Base-by-base conservation (phyloP, 2,797 vertebrate species). In the Crypturellus tataupa region DNA sequence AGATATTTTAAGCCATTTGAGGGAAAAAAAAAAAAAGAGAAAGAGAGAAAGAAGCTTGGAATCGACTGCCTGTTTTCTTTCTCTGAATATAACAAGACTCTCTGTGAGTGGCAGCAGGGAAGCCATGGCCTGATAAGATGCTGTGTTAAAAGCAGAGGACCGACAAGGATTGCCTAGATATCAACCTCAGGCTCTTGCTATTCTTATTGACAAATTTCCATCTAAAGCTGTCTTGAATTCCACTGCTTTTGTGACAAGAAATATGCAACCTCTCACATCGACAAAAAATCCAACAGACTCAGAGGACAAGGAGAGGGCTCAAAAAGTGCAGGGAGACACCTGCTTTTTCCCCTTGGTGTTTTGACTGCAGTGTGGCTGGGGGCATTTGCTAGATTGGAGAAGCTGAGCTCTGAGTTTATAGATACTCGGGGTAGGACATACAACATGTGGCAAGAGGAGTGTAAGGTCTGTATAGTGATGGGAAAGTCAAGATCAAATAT, bases 341-440 rank as follows among this genome's bases (percentile, higher is more conserved):
- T 35, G 14, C 8, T 85, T 44, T 67, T 67, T 55, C n/a, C 23
- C 24, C 8, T 6, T 31, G 9, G 27, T 49, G 71, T 24, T 80
- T 80, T 46, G 25, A 21, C 33, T 42, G 63, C 39, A 10, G 37
- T 70, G 25, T 46, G 29, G 44, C 25, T 47, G 39, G 5, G 18
- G 40, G 7, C 18, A 7, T 55, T 49, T 72, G 18, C 53, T 65
- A 40, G 60, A n/a, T 35, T 24, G 24, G 40, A 37, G 78, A 67
- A 71, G 47, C 18, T 20, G 27, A 72, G 20, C 33, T 10, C 42
- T 24, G n/a, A 20, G 8, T 58, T 63, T n/a, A 58, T 23, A 59
- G 42, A 18, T 35, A 10, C 5, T 4, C 4, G 31, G 42, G 14
- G 19, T 71, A 37, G 65, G 51, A 55, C 53, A 65, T 0, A 0